Percentiles rank a stretch among this genome's conserved stretches.
Evolutionary conservation across 1,140 invertebrate genomes (phyloP).

Genomic region (Ceratosolen solmsi): DNA sequence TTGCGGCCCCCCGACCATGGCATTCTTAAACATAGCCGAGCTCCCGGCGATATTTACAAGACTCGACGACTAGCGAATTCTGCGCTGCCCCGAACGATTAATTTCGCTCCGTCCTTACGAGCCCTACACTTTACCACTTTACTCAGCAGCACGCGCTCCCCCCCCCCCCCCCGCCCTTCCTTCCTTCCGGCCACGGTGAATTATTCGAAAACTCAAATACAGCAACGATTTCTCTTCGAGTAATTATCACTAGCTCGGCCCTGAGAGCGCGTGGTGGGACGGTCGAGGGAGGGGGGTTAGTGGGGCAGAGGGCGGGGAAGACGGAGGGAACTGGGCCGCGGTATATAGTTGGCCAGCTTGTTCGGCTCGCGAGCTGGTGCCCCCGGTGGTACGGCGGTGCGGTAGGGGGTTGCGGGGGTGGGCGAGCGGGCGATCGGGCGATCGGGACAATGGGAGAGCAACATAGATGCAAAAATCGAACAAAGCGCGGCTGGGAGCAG

Average conservation of each 20-base stretch:
- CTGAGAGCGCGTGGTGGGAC: background rate
- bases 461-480: no score
- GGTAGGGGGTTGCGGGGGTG: no score
- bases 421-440: no score
- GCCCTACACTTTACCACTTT: background rate
- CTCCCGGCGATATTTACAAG: slow-evolving; percentile 7
- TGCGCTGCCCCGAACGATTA: background rate
- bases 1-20: background rate
- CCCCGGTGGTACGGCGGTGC: no score
- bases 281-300: background rate
- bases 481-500: no score
- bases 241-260: background rate
- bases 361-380: no score
- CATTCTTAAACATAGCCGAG: background rate
- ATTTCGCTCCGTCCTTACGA: background rate
- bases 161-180: background rate
- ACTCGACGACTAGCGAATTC: background rate
- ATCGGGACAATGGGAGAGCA: no score
- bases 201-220: slow-evolving; percentile 11
- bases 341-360: no score
- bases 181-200: no score
- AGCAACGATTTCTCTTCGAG: background rate
- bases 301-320: no score
- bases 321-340: no score
- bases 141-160: background rate